Evolutionary conservation across 2,113 vertebrate species (phyloP).

Genomic region (Tinamus guttatus): DNA sequence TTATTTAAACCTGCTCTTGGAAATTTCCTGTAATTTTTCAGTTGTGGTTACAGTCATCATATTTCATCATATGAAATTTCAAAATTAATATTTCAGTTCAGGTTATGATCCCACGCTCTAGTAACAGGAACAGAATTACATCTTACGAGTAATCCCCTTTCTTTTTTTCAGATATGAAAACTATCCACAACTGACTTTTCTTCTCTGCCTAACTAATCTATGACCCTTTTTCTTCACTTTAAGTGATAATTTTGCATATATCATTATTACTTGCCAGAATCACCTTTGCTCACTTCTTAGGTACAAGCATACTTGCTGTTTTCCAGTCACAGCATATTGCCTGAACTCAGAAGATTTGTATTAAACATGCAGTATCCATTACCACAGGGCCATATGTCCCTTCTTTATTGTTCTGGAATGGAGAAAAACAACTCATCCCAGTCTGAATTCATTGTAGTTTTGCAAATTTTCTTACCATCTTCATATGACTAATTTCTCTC

Average conservation of each 20-base stretch:
- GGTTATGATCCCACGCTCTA: neutral
- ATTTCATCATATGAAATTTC: no score
- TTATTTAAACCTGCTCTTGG: neutral
- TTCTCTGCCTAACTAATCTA: neutral
- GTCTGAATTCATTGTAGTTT: neutral
- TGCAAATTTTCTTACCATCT: neutral
- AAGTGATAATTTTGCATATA: neutral
- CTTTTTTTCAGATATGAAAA: neutral
- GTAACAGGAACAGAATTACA: neutral
- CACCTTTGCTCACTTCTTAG: neutral
- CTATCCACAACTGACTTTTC: neutral
- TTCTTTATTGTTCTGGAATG: neutral
- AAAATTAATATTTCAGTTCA: no score
- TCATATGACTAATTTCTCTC: neutral
- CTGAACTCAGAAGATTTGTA: neutral
- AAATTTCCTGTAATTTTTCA: neutral
- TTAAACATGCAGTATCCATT: neutral
- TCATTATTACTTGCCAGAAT: neutral
- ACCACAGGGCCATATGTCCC: neutral
- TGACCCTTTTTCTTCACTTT: neutral
- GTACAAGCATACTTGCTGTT: neutral
- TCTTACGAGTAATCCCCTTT: neutral
- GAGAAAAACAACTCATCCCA: neutral
- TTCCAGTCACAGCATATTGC: neutral
- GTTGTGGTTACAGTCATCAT: neutral